Percentiles rank a stretch among this genome's conserved stretches.
Evolutionary conservation across 2,888 invertebrate species (phyloP).

Genomic region (Argyra leucocephala): DNA sequence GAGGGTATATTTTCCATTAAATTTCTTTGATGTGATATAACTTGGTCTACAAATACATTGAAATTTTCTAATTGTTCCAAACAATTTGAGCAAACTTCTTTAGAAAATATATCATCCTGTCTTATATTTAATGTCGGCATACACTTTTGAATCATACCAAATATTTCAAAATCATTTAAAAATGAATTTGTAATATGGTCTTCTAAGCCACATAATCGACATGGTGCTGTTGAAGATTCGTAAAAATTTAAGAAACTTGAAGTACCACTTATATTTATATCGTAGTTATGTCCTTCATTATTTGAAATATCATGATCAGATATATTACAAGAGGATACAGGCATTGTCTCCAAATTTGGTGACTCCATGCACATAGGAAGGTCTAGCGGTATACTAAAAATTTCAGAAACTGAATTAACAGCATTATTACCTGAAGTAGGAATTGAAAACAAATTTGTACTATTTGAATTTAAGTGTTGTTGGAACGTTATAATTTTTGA

Average conservation of each 20-base stretch:
- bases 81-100: conserved; percentile 36
- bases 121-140: conserved; percentile 41
- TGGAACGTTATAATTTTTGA: neutral
- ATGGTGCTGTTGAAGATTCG: neutral
- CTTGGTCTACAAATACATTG: conserved; percentile 39
- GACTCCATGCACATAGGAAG: neutral
- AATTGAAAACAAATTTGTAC: neutral
- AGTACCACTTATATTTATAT: neutral
- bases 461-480: neutral
- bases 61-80: conserved; percentile 35
- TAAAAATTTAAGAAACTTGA: neutral
- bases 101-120: conserved; percentile 38
- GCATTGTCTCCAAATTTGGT: neutral
- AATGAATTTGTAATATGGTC: neutral
- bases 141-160: conserved; percentile 40
- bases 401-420: neutral
- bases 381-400: neutral
- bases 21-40: conserved; percentile 36
- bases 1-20: conserved; percentile 18
- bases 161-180: conserved; percentile 35
- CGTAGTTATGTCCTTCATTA: neutral
- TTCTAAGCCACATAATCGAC: neutral
- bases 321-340: neutral
- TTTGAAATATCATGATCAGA: neutral
- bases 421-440: neutral